Conservation (phyloP, 1,140 invertebrate species). For the Hypothenemus hampei region DNA sequence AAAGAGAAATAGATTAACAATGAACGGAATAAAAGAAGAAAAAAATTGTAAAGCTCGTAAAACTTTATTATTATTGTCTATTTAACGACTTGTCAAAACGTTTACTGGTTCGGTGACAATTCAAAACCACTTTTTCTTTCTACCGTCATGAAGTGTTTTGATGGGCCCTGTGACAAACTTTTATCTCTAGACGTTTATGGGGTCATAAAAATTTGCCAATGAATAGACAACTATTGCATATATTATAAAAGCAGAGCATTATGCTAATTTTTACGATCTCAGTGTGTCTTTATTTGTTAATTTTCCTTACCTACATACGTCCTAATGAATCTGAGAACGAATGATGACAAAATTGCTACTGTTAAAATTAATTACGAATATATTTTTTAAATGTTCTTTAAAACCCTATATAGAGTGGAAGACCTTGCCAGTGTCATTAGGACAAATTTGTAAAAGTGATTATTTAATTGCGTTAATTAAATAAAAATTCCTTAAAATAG, state of each 20-base stretch:
- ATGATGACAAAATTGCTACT: no score
- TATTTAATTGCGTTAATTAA: no score
- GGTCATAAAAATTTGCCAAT: slow-evolving; percentile 9
- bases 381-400: no score
- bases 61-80: slow-evolving; percentile 4
- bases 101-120: slow-evolving; percentile 2
- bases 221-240: background rate
- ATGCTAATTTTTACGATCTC: slow-evolving; percentile 12
- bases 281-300: no score
- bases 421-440: no score
- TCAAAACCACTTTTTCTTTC: slow-evolving; percentile 13
- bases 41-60: slow-evolving; percentile 2
- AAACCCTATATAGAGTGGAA: no score
- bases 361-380: no score
- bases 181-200: slow-evolving; percentile 10
- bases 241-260: background rate
- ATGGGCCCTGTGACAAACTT: slow-evolving; percentile 11
- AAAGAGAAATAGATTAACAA: background rate
- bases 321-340: no score
- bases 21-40: background rate
- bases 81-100: slow-evolving; percentile 10
- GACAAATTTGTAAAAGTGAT: no score
- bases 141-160: slow-evolving; percentile 10
- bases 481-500: no score
- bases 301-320: no score